Evolutionary conservation across 1,140 invertebrate species (phyloP), one percentile per base, ranked within the genome.

Genomic region (Onthophagus taurus): DNA sequence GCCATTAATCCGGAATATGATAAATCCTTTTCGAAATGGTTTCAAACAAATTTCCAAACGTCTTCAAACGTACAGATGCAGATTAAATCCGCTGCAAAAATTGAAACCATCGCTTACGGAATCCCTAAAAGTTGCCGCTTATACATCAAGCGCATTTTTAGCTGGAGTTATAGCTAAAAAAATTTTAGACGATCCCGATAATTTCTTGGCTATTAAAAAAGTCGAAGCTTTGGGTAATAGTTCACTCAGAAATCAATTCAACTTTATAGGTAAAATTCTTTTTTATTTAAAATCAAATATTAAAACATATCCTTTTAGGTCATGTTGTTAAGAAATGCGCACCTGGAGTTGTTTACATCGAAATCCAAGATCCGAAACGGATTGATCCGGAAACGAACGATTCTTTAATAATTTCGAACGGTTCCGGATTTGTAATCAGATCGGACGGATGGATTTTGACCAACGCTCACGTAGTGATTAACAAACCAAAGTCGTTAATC

Each of bases 191-290:
- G 12, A 14, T 6, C 35, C 7, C 7, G 8, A 37, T 37, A 5
- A 8, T 7, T 4, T 4, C 3, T 37, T 16, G 12, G 9, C 4
- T 8, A 11, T 20, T 37, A 6, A 37, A 11, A 37, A 11, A 8
- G 13, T 30, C 3, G 13, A 35, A 9, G 42, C 44, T 3, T 11
- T 45, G 19, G 33, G 14, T 20, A 47, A 31, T n/a, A 42, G 33
- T 13, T 41, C 45, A 6, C 37, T 42, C 24, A 26, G 45, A 6
- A 6, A 54, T 2, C 47, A 60, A 26, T 59, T 53, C 54, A 95
- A 94, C 69, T 94, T 94, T 58, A 87, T 95, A 55, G 89, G 89
- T n/a, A n/a, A n/a, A n/a, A n/a, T n/a, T n/a, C n/a, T n/a, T n/a
- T n/a, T n/a, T n/a, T n/a, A n/a, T n/a, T n/a, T n/a, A n/a, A n/a